phyloP scores from a whole-genome alignment of 2,113 vertebrate species.

The Atrichornis clamosus region DNA sequence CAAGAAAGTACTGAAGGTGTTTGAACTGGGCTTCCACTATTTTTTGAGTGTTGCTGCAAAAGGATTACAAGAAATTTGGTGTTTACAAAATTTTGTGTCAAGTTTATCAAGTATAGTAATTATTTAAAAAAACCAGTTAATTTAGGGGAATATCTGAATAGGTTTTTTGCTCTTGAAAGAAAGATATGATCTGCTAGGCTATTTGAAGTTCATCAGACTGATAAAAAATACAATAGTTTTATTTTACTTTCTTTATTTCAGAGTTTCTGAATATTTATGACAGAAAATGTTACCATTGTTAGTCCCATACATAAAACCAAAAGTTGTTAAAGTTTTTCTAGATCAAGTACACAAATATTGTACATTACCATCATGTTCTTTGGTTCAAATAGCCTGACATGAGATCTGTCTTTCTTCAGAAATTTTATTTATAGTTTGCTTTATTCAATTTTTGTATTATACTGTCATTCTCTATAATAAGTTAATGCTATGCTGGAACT shows the following conservation, averaged over 20 bases:
- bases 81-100: not conserved
- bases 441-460: conserved; percentile 9
- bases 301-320: not conserved
- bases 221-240: not conserved
- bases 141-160: not conserved
- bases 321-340: not conserved
- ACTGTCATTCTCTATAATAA: not conserved
- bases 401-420: not conserved
- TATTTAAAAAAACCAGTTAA: not conserved
- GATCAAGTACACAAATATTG: not conserved
- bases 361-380: not conserved
- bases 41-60: not conserved
- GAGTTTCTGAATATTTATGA: not conserved
- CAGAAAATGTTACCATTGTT: not conserved
- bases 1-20: not conserved
- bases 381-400: not conserved
- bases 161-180: not conserved
- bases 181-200: not conserved
- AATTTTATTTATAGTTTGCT: not conserved
- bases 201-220: not conserved
- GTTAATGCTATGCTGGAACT: not conserved
- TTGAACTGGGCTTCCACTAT: not conserved
- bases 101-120: not conserved
- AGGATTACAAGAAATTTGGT: not conserved
- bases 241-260: not conserved